Percentiles rank a stretch among this genome's conserved stretches.
Conservation (phyloP, 2,888 invertebrate species). For the Hedychridium roseum region DNA sequence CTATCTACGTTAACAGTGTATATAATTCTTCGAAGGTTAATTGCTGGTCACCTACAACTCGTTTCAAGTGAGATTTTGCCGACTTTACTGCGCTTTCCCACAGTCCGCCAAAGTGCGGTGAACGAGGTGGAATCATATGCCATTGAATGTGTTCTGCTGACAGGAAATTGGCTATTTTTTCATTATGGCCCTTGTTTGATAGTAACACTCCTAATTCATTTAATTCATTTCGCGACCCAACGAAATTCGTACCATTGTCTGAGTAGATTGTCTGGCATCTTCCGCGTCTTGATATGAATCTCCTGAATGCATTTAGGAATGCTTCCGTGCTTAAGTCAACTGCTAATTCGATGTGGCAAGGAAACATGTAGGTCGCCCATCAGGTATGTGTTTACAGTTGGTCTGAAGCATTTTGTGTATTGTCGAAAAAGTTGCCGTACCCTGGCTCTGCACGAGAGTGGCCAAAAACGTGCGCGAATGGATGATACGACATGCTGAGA, state of each 20-base stretch:
- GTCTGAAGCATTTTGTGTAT: neutral
- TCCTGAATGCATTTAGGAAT: neutral
- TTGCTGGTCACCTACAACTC: neutral
- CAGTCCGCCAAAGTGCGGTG: neutral
- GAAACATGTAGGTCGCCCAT: too few species aligned
- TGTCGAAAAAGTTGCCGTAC: neutral
- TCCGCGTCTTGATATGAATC: neutral
- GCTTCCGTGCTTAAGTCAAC: conserved; percentile 58
- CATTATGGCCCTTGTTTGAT: neutral
- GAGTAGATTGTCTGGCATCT: neutral
- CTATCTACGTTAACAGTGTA: too few species aligned
- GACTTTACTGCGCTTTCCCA: neutral
- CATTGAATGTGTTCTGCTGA: neutral
- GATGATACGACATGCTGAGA: conserved; percentile 4
- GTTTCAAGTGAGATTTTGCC: neutral
- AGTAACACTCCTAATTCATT: neutral
- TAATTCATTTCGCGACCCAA: neutral
- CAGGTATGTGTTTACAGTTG: neutral
- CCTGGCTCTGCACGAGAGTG: conserved; percentile 9
- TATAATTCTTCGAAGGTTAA: too few species aligned
- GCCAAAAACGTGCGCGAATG: conserved; percentile 19
- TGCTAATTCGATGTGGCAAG: neutral
- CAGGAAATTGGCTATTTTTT: neutral
- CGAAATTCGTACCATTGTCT: conserved; percentile 2
- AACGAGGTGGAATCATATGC: neutral